Evolutionary conservation across 2,797 vertebrate genomes (phyloP).

Genomic region (Hydrolagus colliei): DNA sequence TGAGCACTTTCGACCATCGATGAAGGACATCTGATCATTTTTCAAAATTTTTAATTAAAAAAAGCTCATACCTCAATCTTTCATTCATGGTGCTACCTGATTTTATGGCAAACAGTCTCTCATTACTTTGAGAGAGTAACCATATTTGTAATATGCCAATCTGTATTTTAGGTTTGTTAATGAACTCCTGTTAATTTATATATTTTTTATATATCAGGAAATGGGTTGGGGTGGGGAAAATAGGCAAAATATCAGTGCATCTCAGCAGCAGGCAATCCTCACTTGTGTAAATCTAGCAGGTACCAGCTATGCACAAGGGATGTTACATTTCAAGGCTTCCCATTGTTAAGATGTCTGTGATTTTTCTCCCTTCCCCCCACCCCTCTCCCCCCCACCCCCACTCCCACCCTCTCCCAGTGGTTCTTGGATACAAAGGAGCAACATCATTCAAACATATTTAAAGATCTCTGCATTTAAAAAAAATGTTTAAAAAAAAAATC

Average conservation of each 20-base stretch:
- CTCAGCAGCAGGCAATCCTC: background rate
- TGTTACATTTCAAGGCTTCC: background rate
- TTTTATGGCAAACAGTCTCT: background rate
- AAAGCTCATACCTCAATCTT: conserved; percentile 23
- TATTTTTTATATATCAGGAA: background rate
- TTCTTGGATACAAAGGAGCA: conserved; percentile 5
- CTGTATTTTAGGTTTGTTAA: background rate
- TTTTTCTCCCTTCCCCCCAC: background rate
- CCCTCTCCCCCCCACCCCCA: background rate
- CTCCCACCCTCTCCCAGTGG: background rate
- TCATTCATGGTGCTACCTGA: conserved; percentile 23
- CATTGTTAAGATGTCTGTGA: background rate
- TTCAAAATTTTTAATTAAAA: background rate
- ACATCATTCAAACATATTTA: conserved; percentile 5
- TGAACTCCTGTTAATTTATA: background rate
- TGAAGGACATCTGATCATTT: conserved; percentile 17
- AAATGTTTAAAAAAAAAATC: background rate
- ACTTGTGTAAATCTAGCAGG: background rate
- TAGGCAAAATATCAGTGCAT: background rate
- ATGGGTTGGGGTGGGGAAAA: background rate
- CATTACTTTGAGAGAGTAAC: background rate
- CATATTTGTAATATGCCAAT: conserved; percentile 11
- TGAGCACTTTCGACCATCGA: conserved; percentile 21
- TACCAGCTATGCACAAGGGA: background rate
- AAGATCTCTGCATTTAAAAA: background rate